Conservation (phyloP, 2,797 vertebrate species). For the Jordanella pulchra region DNA sequence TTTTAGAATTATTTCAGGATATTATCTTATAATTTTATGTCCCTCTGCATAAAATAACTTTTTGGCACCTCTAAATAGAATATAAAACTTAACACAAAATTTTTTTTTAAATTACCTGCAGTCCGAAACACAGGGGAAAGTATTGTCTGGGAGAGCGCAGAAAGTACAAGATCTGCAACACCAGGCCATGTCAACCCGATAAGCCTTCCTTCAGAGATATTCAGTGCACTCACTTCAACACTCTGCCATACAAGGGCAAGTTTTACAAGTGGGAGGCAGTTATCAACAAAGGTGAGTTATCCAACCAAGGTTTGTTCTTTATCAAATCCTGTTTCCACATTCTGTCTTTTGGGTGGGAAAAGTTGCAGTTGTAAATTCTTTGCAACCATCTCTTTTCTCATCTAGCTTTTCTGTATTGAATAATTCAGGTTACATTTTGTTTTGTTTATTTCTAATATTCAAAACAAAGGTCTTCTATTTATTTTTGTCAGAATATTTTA, state of each 20-base stretch:
- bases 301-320: neutral
- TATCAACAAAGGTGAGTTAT: slow-evolving; percentile 82
- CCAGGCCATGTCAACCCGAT: slow-evolving; percentile 71
- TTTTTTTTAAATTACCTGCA: slow-evolving; percentile 45
- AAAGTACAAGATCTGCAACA: slow-evolving; percentile 85
- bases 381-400: neutral
- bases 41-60: neutral
- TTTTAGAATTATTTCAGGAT: neutral
- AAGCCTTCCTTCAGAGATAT: slow-evolving; percentile 85
- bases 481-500: neutral
- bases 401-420: neutral
- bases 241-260: slow-evolving; percentile 86
- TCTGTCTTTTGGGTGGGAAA: neutral
- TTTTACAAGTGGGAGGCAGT: slow-evolving; percentile 90
- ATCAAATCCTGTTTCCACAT: neutral
- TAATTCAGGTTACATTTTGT: neutral
- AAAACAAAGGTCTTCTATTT: neutral
- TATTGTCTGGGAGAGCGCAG: slow-evolving; percentile 92
- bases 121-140: slow-evolving; percentile 86
- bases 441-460: neutral
- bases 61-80: neutral
- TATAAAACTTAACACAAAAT: neutral
- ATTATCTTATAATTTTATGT: neutral
- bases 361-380: neutral
- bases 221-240: slow-evolving; percentile 91